Evolutionary conservation across 1,140 invertebrate genomes (phyloP).

Genomic region (Drosophila serrata): DNA sequence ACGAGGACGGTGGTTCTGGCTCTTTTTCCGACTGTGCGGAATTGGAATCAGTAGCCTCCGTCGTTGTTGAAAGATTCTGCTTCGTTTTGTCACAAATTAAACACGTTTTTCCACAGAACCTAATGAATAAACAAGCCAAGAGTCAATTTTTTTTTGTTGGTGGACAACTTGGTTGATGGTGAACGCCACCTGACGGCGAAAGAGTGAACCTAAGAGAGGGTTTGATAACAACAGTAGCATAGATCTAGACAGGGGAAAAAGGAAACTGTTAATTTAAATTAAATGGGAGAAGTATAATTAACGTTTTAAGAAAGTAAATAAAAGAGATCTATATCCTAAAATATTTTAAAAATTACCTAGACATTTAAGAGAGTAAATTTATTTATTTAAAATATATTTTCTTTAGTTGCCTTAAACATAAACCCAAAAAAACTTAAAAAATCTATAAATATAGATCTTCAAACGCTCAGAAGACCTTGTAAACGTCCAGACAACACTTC

Average conservation of each 20-base stretch:
- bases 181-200: constrained; percentile 11
- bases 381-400: not conserved
- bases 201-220: not conserved
- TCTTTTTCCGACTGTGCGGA: not conserved
- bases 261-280: not conserved
- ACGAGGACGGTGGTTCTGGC: not conserved
- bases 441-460: not conserved
- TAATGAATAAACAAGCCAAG: constrained; percentile 82
- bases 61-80: constrained; percentile 48
- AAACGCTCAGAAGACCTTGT: constrained; percentile 7
- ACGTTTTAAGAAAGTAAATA: not conserved
- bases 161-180: too few species aligned
- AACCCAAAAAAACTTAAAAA: not conserved
- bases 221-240: not conserved
- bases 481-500: constrained; percentile 18
- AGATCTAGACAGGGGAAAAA: not conserved
- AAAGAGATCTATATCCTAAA: too few species aligned
- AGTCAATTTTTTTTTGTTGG: not conserved
- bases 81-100: constrained; percentile 85
- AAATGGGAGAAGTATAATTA: not conserved
- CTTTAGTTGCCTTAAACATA: not conserved
- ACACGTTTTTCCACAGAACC: constrained; percentile 84
- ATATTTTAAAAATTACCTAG: too few species aligned
- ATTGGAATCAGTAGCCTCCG: constrained; percentile 11
- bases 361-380: not conserved